Evolutionary conservation across 2,113 vertebrate species (phyloP).

Genomic region (Neolamprologus brichardi): DNA sequence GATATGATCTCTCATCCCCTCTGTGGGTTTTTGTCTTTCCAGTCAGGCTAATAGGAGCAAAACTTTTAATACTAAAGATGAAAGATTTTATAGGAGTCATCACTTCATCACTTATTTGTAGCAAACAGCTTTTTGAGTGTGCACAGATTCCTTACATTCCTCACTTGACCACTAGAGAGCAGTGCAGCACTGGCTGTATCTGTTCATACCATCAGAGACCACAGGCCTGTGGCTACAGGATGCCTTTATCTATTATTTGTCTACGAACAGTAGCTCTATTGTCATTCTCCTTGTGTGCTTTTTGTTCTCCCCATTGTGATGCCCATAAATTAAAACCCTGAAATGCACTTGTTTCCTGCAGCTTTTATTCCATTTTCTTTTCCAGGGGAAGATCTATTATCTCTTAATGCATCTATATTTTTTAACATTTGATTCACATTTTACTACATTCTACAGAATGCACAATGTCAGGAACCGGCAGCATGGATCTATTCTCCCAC

Average conservation of each 20-base stretch:
- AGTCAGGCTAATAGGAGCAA: neutral
- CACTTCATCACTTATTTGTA: neutral
- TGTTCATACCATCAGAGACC: neutral
- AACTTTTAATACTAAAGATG: neutral
- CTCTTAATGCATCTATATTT: neutral
- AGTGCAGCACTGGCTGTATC: neutral
- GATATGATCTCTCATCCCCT: neutral
- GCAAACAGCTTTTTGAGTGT: neutral
- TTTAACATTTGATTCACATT: neutral
- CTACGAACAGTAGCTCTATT: constrained; percentile 33
- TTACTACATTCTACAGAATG: neutral
- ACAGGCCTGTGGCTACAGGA: neutral
- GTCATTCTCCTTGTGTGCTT: constrained; percentile 24
- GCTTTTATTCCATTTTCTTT: neutral
- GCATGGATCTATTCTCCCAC: neutral
- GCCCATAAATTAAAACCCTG: constrained; percentile 12
- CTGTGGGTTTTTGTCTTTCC: neutral
- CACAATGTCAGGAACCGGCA: neutral
- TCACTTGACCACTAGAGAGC: constrained; percentile 27
- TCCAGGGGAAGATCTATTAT: neutral
- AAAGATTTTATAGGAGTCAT: neutral
- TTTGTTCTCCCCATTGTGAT: constrained; percentile 1
- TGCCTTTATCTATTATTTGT: constrained; percentile 43
- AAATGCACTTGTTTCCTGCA: neutral
- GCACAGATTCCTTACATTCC: neutral